Base-by-base conservation (phyloP, 1,140 invertebrate species). In the Drosophila sulfurigaster region DNA sequence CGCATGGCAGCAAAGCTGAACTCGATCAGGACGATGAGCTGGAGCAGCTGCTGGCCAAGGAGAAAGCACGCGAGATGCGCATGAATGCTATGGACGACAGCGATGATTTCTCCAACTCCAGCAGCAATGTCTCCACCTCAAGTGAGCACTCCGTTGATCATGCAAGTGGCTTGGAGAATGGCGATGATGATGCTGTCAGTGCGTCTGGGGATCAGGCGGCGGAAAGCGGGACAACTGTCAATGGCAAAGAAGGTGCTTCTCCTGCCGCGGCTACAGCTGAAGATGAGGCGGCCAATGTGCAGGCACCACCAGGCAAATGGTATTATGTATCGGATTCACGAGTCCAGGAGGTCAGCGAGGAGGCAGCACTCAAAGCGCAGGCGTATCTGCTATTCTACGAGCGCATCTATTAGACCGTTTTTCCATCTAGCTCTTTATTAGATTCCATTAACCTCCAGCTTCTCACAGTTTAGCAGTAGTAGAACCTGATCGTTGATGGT, bases 371-470 rank as follows among this genome's bases (percentile, higher is more conserved):
- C n/a, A 94, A 94, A 74, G 95, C 95, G 43, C 96, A 99, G 93
- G 98, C 99, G n/a, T 99, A 99, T 93, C 94, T 99, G 46, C 94
- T 99, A 13, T 99, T 99, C 93, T 99, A 99, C 93, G 98, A 99
- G 93, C 95, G 97, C 91, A 96, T 98, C 87, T 94, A 96, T 87
- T 96, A 95, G 51, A 35, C 52, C 54, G 11, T 35, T 48, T 1
- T 38, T 57, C 16, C 54, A 38, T 16, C 10, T 25, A 20, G 54
- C 54, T 25, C 32, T 25, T 41, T 10, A 38, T 52, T 48, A 16
- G 45, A 16, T 48, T 48, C 16, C 45, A 5, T 7, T 25, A 25
- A 25, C 20, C 3, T 25, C n/a, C 28, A 38, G 28, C 30, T 54
- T 30, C 30, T 8, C 51, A 54, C 51, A 35, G 30, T 32, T 52